Percentiles rank a stretch among this genome's conserved stretches.
These are phyloP conservation scores for Triplophysa dalaica DNA, from an alignment of 2,113 vertebrate genomes.

Conservation along the genomic window DNA sequence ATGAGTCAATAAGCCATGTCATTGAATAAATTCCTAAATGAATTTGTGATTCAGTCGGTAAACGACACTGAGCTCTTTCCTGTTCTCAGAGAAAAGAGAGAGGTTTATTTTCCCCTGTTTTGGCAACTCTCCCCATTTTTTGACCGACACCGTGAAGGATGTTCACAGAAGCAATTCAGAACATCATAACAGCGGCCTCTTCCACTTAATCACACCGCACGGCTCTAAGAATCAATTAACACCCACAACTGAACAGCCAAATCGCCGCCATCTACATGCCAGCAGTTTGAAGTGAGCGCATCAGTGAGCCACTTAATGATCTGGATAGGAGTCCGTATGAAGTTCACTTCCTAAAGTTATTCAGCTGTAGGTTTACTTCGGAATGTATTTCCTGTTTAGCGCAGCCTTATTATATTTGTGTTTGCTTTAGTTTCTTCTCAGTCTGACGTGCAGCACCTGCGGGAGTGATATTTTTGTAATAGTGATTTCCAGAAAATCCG, in stretches of 20 bases:
- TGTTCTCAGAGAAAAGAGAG: not conserved
- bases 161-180: not conserved
- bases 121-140: not conserved
- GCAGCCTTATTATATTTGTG: not conserved
- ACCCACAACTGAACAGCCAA: not conserved
- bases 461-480: not conserved
- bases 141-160: constrained; percentile 12
- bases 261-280: not conserved
- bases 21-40: not conserved
- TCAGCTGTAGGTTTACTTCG: not conserved
- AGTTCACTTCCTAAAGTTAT: not conserved
- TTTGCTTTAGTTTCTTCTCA: not conserved
- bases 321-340: not conserved
- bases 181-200: constrained; percentile 9
- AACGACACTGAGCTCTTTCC: not conserved
- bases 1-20: constrained; percentile 6
- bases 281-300: not conserved
- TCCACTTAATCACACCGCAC: constrained; percentile 5
- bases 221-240: constrained; percentile 16
- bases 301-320: constrained; percentile 17
- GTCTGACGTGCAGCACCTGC: not conserved
- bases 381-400: not conserved
- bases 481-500: not conserved
- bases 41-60: constrained; percentile 2
- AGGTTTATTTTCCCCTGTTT: not conserved